Base-by-base conservation (phyloP, 1,140 invertebrate species). In the Aleiodes sp. region DNA sequence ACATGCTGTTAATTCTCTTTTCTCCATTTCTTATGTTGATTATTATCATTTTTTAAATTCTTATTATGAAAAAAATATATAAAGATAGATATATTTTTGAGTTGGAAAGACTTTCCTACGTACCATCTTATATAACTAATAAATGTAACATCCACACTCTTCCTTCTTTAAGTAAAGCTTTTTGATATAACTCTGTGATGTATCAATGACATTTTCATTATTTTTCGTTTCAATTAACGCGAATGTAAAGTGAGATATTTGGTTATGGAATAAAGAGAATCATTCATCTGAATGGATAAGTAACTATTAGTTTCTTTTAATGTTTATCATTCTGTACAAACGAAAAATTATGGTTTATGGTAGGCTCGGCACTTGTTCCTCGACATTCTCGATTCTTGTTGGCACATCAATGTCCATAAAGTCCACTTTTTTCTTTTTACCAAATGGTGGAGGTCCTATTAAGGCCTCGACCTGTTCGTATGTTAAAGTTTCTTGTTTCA, bases 401-500 rank as follows among this genome's bases (percentile, higher is more conserved):
- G 86, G 89, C 57, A 87, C 88, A 80, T 95, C 94, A 79, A 95
- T 95, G 74, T 96, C 94, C 0, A 92, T 88, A 1, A 91, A 89
- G 66, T 94, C 93, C 46, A 94, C 87, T 16, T 94, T 87, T 80
- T 96, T 97, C 67, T 92, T 91, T 8, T 88, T 84, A 0, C 92
- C 92, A 83, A 91, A 91, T 0, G 94, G 93, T 6, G 97, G 96
- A 6, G 96, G 94, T 0, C 98, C 98, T 68, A 99, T 92, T 4
- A 99, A 86, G 10, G 87, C 84, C 80, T 95, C 92, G 6, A 99
- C 92, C 74, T 99, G 94, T 65, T 95, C 91, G 79, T 97, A 98
- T 73, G 92, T 95, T 1, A 99, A 83, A 0, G 96, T 96, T 89
- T 99, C 98, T 79, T 93, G 94, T 74, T 94, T 90, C 21, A 99